phyloP scores from a whole-genome alignment of 1,140 invertebrate species.

The Panagrolaimus sp. region DNA sequence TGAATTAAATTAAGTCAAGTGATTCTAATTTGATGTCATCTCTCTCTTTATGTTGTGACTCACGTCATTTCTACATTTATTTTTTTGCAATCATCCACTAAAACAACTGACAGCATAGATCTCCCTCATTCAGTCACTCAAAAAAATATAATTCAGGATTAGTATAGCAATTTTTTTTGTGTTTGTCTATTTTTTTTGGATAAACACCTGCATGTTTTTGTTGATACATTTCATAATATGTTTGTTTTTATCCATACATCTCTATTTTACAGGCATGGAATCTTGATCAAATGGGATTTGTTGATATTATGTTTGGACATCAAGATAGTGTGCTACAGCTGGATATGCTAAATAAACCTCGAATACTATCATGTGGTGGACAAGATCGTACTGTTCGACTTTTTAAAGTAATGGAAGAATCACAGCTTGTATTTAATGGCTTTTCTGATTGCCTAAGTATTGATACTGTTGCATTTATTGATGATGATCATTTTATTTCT shows the following conservation, averaged over 20 bases:
- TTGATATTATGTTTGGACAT: conserved; percentile 32
- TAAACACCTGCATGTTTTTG: background rate
- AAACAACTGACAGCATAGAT: background rate
- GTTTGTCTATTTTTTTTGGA: background rate
- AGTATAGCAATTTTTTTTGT: background rate
- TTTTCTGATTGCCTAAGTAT: conserved; percentile 31
- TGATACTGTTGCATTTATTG: conserved; percentile 37
- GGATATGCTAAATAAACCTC: conserved; percentile 36
- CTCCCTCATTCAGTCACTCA: no score
- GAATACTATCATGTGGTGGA: conserved; percentile 13
- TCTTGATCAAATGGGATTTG: conserved; percentile 41
- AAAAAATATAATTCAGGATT: background rate
- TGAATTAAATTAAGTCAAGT: no score
- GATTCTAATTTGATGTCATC: no score
- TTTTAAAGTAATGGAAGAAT: conserved; percentile 35
- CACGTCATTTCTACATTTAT: no score
- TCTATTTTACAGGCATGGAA: conserved; percentile 32
- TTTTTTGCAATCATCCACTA: background rate
- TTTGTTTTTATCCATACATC: no score
- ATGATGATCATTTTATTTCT: conserved; percentile 43
- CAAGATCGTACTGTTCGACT: conserved; percentile 29
- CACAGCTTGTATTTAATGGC: conserved; percentile 40
- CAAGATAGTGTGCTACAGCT: conserved; percentile 30
- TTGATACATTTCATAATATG: background rate
- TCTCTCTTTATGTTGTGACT: no score